These are phyloP conservation scores for Vulpes vulpes DNA, from an alignment of 2,113 vertebrate species.

Conservation along the genomic window DNA sequence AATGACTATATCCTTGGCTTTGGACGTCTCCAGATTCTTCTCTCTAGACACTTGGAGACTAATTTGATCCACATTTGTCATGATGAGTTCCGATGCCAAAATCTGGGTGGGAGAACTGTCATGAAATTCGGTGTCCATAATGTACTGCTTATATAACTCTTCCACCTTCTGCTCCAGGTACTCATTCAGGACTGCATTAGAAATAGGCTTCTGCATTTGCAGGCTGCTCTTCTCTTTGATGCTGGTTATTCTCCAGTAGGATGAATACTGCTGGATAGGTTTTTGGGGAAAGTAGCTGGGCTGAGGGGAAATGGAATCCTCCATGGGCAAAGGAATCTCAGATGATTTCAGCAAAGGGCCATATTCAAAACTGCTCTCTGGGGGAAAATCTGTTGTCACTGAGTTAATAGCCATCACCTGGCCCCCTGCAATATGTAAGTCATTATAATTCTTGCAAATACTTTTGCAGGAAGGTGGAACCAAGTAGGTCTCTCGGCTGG, in stretches of 20 bases:
- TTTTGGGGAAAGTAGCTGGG: slow-evolving; percentile 59
- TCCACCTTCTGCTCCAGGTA: slow-evolving; percentile 96
- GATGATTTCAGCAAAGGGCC: slow-evolving; percentile 95
- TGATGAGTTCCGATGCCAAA: slow-evolving; percentile 94
- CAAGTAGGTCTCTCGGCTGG: slow-evolving; percentile 90
- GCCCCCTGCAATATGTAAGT: slow-evolving; percentile 96
- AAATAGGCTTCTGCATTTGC: slow-evolving; percentile 93
- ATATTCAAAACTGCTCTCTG: slow-evolving; percentile 84
- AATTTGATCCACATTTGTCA: slow-evolving; percentile 96
- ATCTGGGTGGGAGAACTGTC: slow-evolving; percentile 90
- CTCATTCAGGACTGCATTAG: slow-evolving; percentile 94
- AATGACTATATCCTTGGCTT: slow-evolving; percentile 97
- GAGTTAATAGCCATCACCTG: slow-evolving; percentile 94
- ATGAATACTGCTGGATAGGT: slow-evolving; percentile 87
- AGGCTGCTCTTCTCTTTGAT: slow-evolving; percentile 90
- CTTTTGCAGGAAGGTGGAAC: slow-evolving; percentile 96
- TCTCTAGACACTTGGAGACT: slow-evolving; percentile 95
- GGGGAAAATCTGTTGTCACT: slow-evolving; percentile 86
- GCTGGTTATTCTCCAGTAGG: slow-evolving; percentile 91
- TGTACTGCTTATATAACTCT: slow-evolving; percentile 96
- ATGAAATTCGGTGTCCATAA: slow-evolving; percentile 92
- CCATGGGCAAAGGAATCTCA: slow-evolving; percentile 91
- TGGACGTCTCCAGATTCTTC: slow-evolving; percentile 93
- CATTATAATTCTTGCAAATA: slow-evolving; percentile 97
- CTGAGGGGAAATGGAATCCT: slow-evolving; percentile 84